Percentiles rank a stretch among this genome's conserved stretches.
These are phyloP conservation scores for Trachurus trachurus DNA, from an alignment of 2,797 vertebrate species.

Conservation along the genomic window DNA sequence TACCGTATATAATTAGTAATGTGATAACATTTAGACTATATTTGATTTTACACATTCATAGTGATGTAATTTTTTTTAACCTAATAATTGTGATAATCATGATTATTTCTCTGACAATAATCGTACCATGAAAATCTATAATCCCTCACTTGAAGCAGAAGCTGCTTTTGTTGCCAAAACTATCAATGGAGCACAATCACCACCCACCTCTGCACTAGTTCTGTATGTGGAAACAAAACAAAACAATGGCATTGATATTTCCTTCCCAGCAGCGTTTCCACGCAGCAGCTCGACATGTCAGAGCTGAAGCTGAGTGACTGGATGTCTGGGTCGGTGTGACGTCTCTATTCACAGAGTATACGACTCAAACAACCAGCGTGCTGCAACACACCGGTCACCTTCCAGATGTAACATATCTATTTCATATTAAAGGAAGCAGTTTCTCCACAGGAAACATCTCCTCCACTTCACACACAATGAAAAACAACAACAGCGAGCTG, in stretches of 20 bases:
- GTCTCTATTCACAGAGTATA: too few relatives aligned
- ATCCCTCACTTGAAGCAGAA: too few relatives aligned
- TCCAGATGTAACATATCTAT: neutral
- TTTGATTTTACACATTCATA: too few relatives aligned
- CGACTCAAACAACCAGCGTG: neutral
- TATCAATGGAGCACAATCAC: too few relatives aligned
- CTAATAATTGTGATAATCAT: too few relatives aligned
- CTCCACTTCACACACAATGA: constrained; percentile 5
- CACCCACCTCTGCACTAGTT: neutral
- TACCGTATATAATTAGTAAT: too few relatives aligned
- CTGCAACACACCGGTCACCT: neutral
- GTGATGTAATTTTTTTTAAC: too few relatives aligned
- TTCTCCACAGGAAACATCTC: constrained; percentile 3
- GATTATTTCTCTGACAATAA: too few relatives aligned
- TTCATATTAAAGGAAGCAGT: neutral
- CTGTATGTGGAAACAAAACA: neutral
- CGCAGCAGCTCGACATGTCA: neutral
- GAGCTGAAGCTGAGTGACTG: neutral
- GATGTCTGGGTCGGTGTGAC: neutral
- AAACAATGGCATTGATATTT: neutral
- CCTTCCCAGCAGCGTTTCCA: neutral
- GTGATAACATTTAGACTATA: too few relatives aligned
- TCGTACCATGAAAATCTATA: too few relatives aligned
- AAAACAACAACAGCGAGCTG: constrained; percentile 14
- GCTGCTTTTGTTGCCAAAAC: too few relatives aligned